Base-by-base conservation (phyloP, 2,113 vertebrate genomes). In the Eidolon helvum region DNA sequence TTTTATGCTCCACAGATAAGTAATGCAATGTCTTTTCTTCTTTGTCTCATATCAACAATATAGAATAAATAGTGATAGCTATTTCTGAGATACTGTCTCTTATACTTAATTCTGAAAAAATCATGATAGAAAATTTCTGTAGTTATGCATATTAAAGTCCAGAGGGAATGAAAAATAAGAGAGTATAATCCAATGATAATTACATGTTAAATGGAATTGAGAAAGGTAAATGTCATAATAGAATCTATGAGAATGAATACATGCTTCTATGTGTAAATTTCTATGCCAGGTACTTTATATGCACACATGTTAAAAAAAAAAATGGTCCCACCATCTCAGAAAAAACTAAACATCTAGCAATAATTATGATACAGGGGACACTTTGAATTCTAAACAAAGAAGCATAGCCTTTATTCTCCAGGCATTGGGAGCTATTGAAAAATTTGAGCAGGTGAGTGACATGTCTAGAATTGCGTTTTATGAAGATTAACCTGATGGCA, bases 401-500 rank as follows among this genome's bases (percentile, higher is more conserved):
- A 61, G 21, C 68, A 88, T n/a, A 74, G 59, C 82, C 48, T 96
- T 90, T 57, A 57, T 92, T 95, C 50, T 87, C n/a, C 74, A n/a
- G 19, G 72, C 89, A 90, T 4, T 45, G 50, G 18, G n/a, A 93
- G 21, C 50, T 91, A 43, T 69, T 91, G 74, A 94, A 94, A 82
- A 91, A 4, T 74, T 96, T 96, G 77, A 96, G 74, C 63, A 91
- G 82, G 86, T 97, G 91, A 97, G 6, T 87, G 91, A 91, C 96
- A 90, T 88, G 94, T 92, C 96, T 65, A 96, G 82, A 96, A 96
- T 96, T 97, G 63, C 10, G 0, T 94, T 97, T 97, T 97, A 97
- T 97, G 93, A 97, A 97, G 96, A 97, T 96, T 96, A 97, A 97
- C 94, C 82, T 71, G 89, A 95, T 96, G 95, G 78, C 95, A 97